Base-by-base conservation (phyloP, 2,888 invertebrate genomes). In the Caenorhabditis virilis region DNA sequence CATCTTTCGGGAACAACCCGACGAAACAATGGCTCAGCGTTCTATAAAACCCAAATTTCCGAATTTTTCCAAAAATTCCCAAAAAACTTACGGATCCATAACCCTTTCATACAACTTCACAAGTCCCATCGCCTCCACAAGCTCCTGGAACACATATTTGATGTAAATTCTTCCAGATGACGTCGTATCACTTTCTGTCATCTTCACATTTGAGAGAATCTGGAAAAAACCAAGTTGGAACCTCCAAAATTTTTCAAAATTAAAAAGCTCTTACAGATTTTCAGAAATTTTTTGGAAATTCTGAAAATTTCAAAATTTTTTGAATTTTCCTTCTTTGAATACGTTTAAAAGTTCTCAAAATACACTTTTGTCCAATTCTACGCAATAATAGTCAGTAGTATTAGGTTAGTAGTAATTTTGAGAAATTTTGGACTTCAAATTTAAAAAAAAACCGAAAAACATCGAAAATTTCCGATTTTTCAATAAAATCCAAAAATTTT, bases 141-240 rank as follows among this genome's bases (percentile, higher is more conserved):
- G 85, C 84, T 98, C 97, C 88, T 87, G 86, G 84, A 97, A 97
- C 35, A 99, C 86, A 71, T 95, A 95, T 86, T 98, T 98, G 57
- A 98, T 92, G 83, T 95, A 98, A 80, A 98, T 94, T 73, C 98
- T 88, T 83, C 94, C 93, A 0, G 95, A 94, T 72, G 95, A 95
- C 0, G 95, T 95, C 0, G 98, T 97, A 74, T 97, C 95, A 61
- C 95, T 93, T 85, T 98, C 95, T 78, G 93, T 97, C 49, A 98
- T 85, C 79, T 90, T 90, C 47, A 98, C 91, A 78, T 91, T 90
- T 16, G 90, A 89, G 69, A 98, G 84, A 0, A 92, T 93, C 84
- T 91, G 74, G 39, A 56, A 42, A 3, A 33, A n/a, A n/a, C 3
- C 23, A 20, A 23, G 5, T 42, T 5, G 11, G 42, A 7, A n/a